These are phyloP conservation scores for Dromius quadrimaculatus DNA, from an alignment of 2,888 invertebrate species.

Conservation along the genomic window DNA sequence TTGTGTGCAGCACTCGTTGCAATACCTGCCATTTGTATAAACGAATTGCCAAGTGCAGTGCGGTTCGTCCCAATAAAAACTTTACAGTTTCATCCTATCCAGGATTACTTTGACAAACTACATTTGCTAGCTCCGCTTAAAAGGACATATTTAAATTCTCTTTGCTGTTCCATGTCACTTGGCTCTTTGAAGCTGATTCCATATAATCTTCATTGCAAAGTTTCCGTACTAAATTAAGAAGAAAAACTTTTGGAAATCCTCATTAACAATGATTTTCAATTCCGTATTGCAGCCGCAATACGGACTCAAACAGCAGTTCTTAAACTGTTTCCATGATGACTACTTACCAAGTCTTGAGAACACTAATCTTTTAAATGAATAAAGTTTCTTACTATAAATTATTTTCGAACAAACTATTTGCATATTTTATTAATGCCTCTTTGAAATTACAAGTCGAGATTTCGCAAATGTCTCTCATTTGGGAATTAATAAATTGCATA, in stretches of 20 bases:
- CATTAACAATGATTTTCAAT: constrained; percentile 59
- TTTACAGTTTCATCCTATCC: constrained; percentile 32
- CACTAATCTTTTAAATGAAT: constrained; percentile 42
- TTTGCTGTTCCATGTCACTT: constrained; percentile 35
- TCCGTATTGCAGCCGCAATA: constrained; percentile 51
- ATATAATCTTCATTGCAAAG: constrained; percentile 52
- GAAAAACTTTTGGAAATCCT: constrained; percentile 56
- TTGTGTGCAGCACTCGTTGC: constrained; percentile 3
- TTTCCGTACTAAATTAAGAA: constrained; percentile 55
- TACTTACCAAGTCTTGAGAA: constrained; percentile 24
- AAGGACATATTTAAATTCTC: constrained; percentile 45
- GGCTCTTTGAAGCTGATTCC: constrained; percentile 49
- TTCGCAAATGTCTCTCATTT: constrained; percentile 25
- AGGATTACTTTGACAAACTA: constrained; percentile 46
- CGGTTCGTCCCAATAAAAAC: constrained; percentile 31
- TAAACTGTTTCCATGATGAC: constrained; percentile 38
- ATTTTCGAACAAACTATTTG: constrained; percentile 36
- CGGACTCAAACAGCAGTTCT: constrained; percentile 32
- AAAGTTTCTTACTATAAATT: constrained; percentile 38
- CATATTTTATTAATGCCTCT: constrained; percentile 14
- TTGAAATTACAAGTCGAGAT: constrained; percentile 17
- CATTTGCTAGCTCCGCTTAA: constrained; percentile 27
- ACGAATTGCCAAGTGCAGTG: constrained; percentile 7
- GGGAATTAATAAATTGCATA: constrained; percentile 20
- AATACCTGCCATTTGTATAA: constrained; percentile 37